Base-by-base conservation (phyloP, 1,140 invertebrate species). In the Wasmannia auropunctata region DNA sequence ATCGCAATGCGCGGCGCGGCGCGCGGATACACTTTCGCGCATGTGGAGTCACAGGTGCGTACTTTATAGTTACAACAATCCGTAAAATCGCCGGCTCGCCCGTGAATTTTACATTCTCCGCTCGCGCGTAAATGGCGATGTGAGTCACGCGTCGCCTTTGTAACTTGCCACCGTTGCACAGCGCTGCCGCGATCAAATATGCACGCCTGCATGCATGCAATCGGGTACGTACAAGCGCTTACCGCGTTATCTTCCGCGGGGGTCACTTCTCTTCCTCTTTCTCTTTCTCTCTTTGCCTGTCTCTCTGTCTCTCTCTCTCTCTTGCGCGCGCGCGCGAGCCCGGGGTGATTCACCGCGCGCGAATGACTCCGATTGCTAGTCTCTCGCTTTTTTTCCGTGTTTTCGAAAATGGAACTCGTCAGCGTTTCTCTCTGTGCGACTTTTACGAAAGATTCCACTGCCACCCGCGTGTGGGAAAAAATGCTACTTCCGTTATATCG, bases 201-300 rank as follows among this genome's bases (percentile, higher is more conserved):
- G 86, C 60, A 65, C 80, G 86, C 80, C 86, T 87, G 80, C 70
- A 75, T 85, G 80, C 80, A 87, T 87, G 86, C 86, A 87, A 67
- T 83, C 49, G 65, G 58, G 16, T 84, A 74, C 62, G 49, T 65
- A 63, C 60, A 72, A 40, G 56, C 79, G 79, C 60, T 83, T 75
- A 65, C 80, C 56, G 56, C 58, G 69, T 83, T 87, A 87, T 87
- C 86, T 75, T 70, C 65, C 22, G 16, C 60, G 46, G 28, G 85
- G 76, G 79, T 84, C 67, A 22, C 19, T n/a, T n/a, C 28, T 67
- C 63, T 49, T 81, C 74, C 43, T 46, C 54, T 49, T n/a, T n/a
- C n/a, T n/a, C n/a, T n/a, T n/a, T n/a, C n/a, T n/a, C n/a, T n/a
- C n/a, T n/a, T n/a, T n/a, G n/a, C n/a, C n/a, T n/a, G n/a, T n/a